Conservation (phyloP, 2,888 invertebrate species). For the Amiota communis region DNA sequence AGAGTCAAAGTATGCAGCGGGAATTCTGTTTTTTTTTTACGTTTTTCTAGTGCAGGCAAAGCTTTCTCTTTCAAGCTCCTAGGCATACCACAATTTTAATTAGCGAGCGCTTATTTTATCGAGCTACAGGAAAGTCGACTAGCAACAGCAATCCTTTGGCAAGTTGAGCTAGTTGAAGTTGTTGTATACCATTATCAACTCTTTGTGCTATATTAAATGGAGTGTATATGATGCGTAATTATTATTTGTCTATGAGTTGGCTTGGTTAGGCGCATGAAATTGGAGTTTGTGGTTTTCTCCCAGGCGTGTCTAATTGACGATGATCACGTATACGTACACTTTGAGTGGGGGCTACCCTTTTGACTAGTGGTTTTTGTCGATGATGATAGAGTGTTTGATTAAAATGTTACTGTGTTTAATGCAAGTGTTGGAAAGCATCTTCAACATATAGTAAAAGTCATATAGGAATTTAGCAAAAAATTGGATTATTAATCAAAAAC, state of each 20-base stretch:
- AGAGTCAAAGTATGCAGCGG: slow-evolving; percentile 44
- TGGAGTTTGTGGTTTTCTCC: not conserved
- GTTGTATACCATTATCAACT: no score
- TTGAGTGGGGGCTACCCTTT: not conserved
- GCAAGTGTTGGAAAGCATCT: no score
- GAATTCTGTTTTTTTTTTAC: not conserved
- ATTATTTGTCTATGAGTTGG: slow-evolving; percentile 3
- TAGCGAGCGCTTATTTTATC: slow-evolving; percentile 54
- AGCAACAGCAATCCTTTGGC: no score
- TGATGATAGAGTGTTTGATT: not conserved
- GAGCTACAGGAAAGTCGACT: slow-evolving; percentile 44
- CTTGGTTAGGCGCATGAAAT: not conserved
- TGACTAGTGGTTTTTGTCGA: not conserved
- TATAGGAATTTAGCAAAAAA: no score
- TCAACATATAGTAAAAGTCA: no score
- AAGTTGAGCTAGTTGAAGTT: no score
- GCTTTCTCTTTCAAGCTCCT: not conserved
- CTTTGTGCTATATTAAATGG: slow-evolving; percentile 9
- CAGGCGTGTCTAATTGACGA: not conserved
- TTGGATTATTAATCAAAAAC: no score
- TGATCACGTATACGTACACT: not conserved
- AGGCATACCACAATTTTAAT: slow-evolving; percentile 61
- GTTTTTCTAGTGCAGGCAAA: not conserved
- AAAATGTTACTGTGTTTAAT: not conserved
- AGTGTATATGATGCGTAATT: slow-evolving; percentile 21